Conservation (phyloP, 2,797 vertebrate species). For the Lacerta bilineata region DNA sequence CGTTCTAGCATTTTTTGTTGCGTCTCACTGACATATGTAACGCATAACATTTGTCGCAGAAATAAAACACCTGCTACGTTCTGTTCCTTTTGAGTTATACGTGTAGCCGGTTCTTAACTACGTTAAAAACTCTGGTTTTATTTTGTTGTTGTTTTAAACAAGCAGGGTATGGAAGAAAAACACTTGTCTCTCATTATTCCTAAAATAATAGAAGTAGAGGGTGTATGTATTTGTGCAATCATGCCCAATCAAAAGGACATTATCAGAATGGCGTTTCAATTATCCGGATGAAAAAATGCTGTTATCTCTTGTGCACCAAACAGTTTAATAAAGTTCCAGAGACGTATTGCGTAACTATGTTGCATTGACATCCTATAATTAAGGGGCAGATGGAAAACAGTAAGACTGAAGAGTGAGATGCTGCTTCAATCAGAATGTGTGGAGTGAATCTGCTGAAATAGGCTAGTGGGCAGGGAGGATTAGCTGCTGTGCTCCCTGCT, state of each 20-base stretch:
- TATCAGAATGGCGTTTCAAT: background rate
- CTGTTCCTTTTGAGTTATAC: background rate
- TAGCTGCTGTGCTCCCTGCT: background rate
- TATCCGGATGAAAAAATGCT: background rate
- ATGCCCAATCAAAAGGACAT: background rate
- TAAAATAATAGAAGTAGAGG: background rate
- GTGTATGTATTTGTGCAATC: background rate
- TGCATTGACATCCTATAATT: slow-evolving; percentile 8
- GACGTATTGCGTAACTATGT: background rate
- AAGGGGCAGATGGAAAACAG: slow-evolving; percentile 1
- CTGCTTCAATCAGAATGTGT: background rate
- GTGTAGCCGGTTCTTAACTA: background rate
- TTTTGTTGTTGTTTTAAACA: background rate
- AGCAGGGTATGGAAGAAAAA: background rate
- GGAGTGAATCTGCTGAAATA: background rate
- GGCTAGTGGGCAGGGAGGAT: background rate
- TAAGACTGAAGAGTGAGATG: background rate
- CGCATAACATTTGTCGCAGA: background rate
- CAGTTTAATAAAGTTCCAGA: slow-evolving; percentile 1
- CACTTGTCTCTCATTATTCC: background rate
- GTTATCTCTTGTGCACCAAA: background rate
- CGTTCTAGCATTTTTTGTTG: background rate
- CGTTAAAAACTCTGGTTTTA: too few species aligned
- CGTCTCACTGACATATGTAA: background rate
- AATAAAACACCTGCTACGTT: background rate